phyloP scores from a whole-genome alignment of 2,113 vertebrate species.

The Xiphias gladius region DNA sequence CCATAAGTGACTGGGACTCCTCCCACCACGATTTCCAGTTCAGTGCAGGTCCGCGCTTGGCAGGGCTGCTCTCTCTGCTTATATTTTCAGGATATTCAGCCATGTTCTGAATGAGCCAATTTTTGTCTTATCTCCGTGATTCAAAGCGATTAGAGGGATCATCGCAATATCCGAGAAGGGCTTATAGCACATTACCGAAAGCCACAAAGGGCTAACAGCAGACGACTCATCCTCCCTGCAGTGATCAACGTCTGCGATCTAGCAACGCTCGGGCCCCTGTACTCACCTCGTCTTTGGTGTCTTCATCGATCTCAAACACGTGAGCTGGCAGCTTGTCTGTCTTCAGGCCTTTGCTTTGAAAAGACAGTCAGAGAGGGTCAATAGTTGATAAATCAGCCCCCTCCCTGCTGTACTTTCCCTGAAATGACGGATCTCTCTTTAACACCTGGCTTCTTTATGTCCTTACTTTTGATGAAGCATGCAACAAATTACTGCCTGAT shows the following conservation, averaged over 20 bases:
- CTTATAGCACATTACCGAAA: constrained; percentile 21
- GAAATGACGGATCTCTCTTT: not conserved
- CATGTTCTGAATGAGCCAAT: not conserved
- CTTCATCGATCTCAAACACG: constrained; percentile 95
- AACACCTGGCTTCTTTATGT: not conserved
- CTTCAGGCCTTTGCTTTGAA: constrained; percentile 93
- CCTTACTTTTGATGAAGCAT: not conserved
- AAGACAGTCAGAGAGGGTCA: constrained; percentile 32
- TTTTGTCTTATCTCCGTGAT: not conserved
- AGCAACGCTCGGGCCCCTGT: not conserved
- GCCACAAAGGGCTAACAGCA: constrained; percentile 16
- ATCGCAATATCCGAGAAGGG: not conserved
- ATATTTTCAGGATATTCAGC: not conserved
- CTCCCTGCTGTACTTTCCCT: not conserved
- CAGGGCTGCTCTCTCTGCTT: not conserved
- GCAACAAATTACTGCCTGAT: not conserved
- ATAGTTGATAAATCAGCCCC: constrained; percentile 23
- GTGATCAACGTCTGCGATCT: constrained; percentile 20
- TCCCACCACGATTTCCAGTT: not conserved
- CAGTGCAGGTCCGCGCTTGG: not conserved
- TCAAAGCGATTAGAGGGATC: constrained; percentile 8
- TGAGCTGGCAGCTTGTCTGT: constrained; percentile 95
- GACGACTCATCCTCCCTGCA: constrained; percentile 4
- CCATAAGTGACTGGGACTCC: constrained; percentile 25
- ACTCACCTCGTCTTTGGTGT: constrained; percentile 92